phyloP scores from a whole-genome alignment of 2,797 vertebrate species.

The Gambusia yucatana region DNA sequence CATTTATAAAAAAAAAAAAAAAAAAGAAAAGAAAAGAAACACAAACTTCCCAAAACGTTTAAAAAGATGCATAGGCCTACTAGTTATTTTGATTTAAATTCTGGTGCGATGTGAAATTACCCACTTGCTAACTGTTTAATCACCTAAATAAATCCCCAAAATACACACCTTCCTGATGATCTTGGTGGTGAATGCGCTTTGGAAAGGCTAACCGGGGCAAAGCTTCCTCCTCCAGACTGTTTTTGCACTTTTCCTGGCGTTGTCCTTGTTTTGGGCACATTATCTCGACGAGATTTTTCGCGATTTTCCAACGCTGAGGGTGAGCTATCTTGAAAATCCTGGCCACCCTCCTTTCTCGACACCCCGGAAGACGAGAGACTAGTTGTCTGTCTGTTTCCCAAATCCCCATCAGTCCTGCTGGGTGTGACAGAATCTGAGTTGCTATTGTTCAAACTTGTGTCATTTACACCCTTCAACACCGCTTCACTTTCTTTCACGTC shows the following conservation, averaged over 20 bases:
- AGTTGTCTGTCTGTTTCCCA: conserved; percentile 48
- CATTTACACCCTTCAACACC: conserved; percentile 56
- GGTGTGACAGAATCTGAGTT: conserved; percentile 73
- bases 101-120: not conserved
- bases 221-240: conserved; percentile 49
- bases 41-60: not conserved
- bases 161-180: conserved; percentile 75
- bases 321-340: conserved; percentile 53
- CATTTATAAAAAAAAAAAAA: not conserved
- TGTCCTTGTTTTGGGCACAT: conserved; percentile 55
- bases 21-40: not conserved
- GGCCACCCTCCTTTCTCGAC: conserved; percentile 59
- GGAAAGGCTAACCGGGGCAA: conserved; percentile 59
- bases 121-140: not conserved
- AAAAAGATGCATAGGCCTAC: not conserved
- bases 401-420: conserved; percentile 59
- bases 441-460: conserved; percentile 72
- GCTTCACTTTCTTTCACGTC: conserved; percentile 72
- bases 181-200: conserved; percentile 53
- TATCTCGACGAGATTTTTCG: conserved; percentile 49
- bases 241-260: conserved; percentile 65
- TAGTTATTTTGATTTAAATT: not conserved
- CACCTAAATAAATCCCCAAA: not conserved
- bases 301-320: conserved; percentile 54
- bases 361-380: conserved; percentile 69